These are phyloP conservation scores for Arenaria interpres DNA, from an alignment of 2,113 vertebrate genomes.

Conservation along the genomic window DNA sequence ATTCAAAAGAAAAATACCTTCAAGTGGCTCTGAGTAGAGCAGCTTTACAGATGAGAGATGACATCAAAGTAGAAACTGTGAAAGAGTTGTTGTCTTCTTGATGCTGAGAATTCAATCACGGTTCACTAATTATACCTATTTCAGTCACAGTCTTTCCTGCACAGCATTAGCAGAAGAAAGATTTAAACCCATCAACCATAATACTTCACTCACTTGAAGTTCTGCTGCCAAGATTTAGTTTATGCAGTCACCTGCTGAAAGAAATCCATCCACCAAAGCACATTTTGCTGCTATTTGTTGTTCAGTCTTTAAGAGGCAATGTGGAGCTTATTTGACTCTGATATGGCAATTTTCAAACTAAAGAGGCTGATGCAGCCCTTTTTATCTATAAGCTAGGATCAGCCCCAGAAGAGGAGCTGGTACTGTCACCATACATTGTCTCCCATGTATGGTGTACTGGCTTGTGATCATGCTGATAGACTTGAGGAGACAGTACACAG, in stretches of 20 bases:
- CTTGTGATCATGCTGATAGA: neutral
- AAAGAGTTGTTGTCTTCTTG: conserved; percentile 70
- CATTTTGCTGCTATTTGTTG: conserved; percentile 36
- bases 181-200: conserved; percentile 48
- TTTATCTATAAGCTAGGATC: neutral
- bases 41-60: conserved; percentile 70
- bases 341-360: neutral
- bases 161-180: conserved; percentile 55
- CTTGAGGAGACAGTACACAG: neutral
- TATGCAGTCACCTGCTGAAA: conserved; percentile 58
- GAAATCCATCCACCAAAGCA: neutral
- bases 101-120: conserved; percentile 60
- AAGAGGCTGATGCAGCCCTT: neutral
- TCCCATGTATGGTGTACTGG: neutral
- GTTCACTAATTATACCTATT: conserved; percentile 67
- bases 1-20: conserved; percentile 70
- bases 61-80: conserved; percentile 71
- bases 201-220: conserved; percentile 48
- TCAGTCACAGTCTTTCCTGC: conserved; percentile 51
- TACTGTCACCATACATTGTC: neutral
- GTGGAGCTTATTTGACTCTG: conserved; percentile 41
- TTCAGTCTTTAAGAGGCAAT: conserved; percentile 61
- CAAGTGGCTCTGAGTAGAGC: conserved; percentile 60
- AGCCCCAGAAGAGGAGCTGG: neutral
- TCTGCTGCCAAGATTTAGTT: conserved; percentile 43